Evolutionary conservation across 2,888 invertebrate genomes (phyloP).

Genomic region (Eupithecia pulchellata): DNA sequence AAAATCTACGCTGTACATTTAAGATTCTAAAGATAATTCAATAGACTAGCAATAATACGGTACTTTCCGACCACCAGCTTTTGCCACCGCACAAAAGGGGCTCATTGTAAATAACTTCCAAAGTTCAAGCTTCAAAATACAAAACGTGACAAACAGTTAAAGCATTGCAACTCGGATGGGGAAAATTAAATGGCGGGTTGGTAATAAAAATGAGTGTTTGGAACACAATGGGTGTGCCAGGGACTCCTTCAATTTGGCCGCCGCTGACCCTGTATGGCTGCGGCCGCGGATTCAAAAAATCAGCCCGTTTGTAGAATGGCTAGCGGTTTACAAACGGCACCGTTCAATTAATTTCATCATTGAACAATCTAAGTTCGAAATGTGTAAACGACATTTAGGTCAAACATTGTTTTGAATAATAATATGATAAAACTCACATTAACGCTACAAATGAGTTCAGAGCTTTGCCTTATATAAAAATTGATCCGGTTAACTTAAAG

Average conservation of each 20-base stretch:
- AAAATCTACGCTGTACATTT: too few relatives aligned
- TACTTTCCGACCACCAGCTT: not conserved
- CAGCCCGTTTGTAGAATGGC: not conserved
- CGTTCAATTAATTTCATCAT: not conserved
- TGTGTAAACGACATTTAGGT: not conserved
- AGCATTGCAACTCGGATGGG: slow-evolving; percentile 58
- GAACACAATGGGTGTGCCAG: slow-evolving; percentile 64
- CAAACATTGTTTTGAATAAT: too few relatives aligned
- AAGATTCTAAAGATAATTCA: too few relatives aligned
- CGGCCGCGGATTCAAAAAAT: not conserved
- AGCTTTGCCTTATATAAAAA: too few relatives aligned
- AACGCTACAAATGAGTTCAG: too few relatives aligned
- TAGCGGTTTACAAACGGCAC: not conserved
- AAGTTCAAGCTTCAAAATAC: slow-evolving; percentile 8
- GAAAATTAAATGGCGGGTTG: slow-evolving; percentile 67
- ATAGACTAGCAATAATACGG: not conserved
- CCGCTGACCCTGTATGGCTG: slow-evolving; percentile 59
- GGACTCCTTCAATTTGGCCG: slow-evolving; percentile 61
- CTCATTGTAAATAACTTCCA: not conserved
- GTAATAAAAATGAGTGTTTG: slow-evolving; percentile 70
- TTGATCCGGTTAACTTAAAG: too few relatives aligned
- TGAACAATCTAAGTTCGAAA: not conserved
- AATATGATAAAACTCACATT: too few relatives aligned
- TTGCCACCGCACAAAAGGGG: not conserved
- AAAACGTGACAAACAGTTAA: slow-evolving; percentile 49